A percentile compares a stretch with the other conserved stretches of the same genome.
Evolutionary conservation across 2,888 invertebrate species (phyloP).

Genomic region (Synergus itoensis): DNA sequence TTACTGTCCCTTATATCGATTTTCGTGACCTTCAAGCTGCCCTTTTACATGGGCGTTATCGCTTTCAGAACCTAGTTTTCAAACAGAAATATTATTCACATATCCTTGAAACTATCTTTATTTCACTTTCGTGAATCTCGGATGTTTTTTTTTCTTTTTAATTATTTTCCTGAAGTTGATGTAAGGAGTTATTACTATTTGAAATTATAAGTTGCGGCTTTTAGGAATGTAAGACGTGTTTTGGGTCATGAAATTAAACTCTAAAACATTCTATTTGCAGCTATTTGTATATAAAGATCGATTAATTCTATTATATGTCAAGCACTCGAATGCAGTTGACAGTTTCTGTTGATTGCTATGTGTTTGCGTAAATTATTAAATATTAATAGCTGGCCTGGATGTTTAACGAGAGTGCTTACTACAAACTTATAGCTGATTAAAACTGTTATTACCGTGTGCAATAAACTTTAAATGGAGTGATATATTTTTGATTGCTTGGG

Average conservation of each 20-base stretch:
- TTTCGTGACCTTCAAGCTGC: conserved; percentile 19
- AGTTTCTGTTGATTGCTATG: neutral
- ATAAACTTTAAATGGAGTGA: neutral
- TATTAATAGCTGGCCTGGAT: conserved; percentile 25
- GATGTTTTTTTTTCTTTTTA: neutral
- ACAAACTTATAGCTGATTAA: neutral
- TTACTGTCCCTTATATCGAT: conserved; percentile 27
- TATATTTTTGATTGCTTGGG: neutral
- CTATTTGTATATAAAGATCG: neutral
- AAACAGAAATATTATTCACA: conserved; percentile 21
- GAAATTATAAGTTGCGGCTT: neutral
- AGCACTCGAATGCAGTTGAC: neutral
- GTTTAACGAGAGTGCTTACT: conserved; percentile 10
- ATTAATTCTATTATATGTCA: neutral
- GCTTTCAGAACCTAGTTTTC: conserved; percentile 10
- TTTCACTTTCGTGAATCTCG: neutral
- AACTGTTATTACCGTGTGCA: neutral
- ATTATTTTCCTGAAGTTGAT: neutral
- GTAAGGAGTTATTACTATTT: neutral
- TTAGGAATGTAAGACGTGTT: too few relatives aligned
- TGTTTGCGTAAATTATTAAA: conserved; percentile 17
- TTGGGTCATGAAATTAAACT: too few relatives aligned
- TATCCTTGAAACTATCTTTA: conserved; percentile 17
- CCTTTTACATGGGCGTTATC: conserved; percentile 24
- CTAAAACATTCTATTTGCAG: neutral